phyloP scores from a whole-genome alignment of 2,888 invertebrate species.

The Philereme vetulata region DNA sequence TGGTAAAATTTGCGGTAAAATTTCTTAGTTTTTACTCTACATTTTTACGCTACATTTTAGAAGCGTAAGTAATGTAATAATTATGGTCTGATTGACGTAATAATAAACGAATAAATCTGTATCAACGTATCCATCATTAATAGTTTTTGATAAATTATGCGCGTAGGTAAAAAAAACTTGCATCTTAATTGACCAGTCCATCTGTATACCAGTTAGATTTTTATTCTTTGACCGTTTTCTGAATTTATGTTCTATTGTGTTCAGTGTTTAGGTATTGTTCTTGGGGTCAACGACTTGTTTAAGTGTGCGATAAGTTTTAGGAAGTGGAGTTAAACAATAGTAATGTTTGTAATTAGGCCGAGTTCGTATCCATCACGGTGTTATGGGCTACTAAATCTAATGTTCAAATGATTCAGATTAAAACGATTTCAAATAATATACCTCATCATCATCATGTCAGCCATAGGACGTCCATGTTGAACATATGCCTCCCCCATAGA shows the following conservation, averaged over 20 bases:
- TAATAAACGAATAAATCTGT: too few relatives aligned
- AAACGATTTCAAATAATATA: not conserved
- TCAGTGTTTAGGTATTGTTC: constrained; percentile 47
- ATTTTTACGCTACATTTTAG: not conserved
- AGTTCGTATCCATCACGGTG: constrained; percentile 4
- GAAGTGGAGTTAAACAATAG: constrained; percentile 30
- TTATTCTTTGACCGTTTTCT: constrained; percentile 59
- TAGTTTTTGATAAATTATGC: not conserved
- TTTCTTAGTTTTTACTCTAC: not conserved
- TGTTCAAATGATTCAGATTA: not conserved
- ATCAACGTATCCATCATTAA: too few relatives aligned
- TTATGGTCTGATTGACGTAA: too few relatives aligned
- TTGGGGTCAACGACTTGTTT: constrained; percentile 47
- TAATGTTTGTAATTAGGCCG: constrained; percentile 27
- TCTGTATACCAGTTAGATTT: constrained; percentile 41
- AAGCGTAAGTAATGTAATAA: not conserved
- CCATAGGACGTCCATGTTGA: too few relatives aligned
- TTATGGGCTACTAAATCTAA: not conserved
- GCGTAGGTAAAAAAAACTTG: constrained; percentile 5
- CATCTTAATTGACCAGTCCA: constrained; percentile 27
- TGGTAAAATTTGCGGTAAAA: not conserved
- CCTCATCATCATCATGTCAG: too few relatives aligned
- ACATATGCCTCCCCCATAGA: too few relatives aligned
- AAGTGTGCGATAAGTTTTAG: constrained; percentile 40
- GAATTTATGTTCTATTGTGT: constrained; percentile 64